These are phyloP conservation scores for Camptogramma bilineatum DNA, from an alignment of 2,888 invertebrate genomes.

Conservation along the genomic window DNA sequence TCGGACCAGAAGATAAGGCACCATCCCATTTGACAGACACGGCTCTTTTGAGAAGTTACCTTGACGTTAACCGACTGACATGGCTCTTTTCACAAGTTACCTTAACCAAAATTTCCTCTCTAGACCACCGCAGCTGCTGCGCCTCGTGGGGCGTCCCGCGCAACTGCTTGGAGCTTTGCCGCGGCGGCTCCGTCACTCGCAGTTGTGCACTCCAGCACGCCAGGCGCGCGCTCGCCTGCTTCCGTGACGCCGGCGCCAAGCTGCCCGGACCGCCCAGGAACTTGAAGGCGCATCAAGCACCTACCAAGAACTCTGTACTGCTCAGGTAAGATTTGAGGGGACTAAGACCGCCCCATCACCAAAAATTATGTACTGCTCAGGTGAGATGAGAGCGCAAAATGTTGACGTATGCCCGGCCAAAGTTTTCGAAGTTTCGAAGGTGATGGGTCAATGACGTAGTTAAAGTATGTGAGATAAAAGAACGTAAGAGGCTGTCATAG, in stretches of 20 bases:
- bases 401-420: too few relatives aligned
- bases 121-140: constrained; percentile 94
- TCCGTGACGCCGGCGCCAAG: constrained; percentile 91
- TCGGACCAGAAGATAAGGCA: too few relatives aligned
- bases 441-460: too few relatives aligned
- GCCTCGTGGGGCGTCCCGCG: constrained; percentile 92
- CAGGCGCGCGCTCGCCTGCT: constrained; percentile 91
- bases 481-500: too few relatives aligned
- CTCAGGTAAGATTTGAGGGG: constrained; percentile 64
- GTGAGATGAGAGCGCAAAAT: background rate
- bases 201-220: constrained; percentile 91
- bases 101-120: background rate
- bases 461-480: too few relatives aligned
- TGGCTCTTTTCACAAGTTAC: too few relatives aligned
- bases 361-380: background rate
- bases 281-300: constrained; percentile 72
- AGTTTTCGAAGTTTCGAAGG: too few relatives aligned
- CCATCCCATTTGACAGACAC: too few relatives aligned
- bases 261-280: constrained; percentile 91
- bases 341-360: too few relatives aligned
- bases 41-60: too few relatives aligned
- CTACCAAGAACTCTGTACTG: constrained; percentile 71
- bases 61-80: too few relatives aligned
- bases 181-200: constrained; percentile 89
- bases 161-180: constrained; percentile 93